Evolutionary conservation across 2,888 invertebrate genomes (phyloP), one percentile per base, ranked within the genome.

Genomic region (Drosophila affinis): DNA sequence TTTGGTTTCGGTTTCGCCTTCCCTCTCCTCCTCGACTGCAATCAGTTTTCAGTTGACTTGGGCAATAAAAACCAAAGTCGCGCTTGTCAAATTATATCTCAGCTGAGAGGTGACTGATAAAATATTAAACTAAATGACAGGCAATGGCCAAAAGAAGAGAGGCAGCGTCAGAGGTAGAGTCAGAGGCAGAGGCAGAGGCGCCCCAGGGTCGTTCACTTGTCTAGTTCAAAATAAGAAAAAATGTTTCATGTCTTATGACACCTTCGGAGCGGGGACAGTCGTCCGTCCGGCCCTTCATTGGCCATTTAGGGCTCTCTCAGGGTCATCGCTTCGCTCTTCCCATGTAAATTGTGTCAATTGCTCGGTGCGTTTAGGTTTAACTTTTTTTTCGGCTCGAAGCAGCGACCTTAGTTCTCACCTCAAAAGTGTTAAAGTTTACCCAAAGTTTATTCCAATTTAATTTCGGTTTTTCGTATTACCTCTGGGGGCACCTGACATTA

Each of bases 31-130:
- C 34, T 12, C 34, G 5, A 34, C 34, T 79, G 80, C 83, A 85
- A 87, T 83, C 82, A 79, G 39, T 73, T 82, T 86, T 79, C 76
- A 79, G 76, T 82, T 88, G 78, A 82, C 81, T 75, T 81, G 39
- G 39, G n/a, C 39, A 39, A 39, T 39, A 39, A 39, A 63, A 70
- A 64, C 75, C 68, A 70, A 72, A 82, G 75, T 75, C 74, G 72
- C 54, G 86, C 78, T 76, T 83, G 83, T 83, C 83, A 87, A 82
- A 65, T 82, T 76, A 70, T 63, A 78, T 87, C 63, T 73, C 68
- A 61, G 64, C 78, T 45, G 56, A n/a, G n/a, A 39, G 62, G 72
- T 46, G 45, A 27, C 73, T 63, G 72, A 72, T 72, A 72, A 71
- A 67, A 70, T 61, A 46, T 71, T 72, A 49, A 72, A 63, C 71